Evolutionary conservation across 2,797 vertebrate genomes (phyloP).

Genomic region (Brotula barbata): DNA sequence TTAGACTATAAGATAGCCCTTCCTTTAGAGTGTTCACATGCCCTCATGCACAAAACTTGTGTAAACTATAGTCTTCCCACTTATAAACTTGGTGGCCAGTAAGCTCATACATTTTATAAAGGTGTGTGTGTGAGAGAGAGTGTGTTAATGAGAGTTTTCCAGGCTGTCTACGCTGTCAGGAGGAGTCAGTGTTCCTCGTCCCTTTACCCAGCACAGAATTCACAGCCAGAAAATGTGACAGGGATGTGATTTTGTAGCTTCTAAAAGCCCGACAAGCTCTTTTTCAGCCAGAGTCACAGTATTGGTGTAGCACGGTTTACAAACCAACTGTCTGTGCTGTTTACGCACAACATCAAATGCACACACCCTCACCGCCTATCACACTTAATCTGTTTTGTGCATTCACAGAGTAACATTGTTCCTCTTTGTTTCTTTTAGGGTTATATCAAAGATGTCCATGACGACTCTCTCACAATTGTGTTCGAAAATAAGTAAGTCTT

Average conservation of each 20-base stretch:
- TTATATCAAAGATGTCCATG: constrained; percentile 92
- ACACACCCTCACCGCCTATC: constrained; percentile 14
- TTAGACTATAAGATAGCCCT: not conserved
- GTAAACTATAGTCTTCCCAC: constrained; percentile 16
- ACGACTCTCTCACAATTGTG: constrained; percentile 91
- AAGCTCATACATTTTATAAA: constrained; percentile 16
- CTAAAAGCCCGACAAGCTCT: constrained; percentile 35
- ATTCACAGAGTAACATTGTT: constrained; percentile 27
- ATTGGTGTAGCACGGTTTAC: constrained; percentile 8
- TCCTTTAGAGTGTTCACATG: not conserved
- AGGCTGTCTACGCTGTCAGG: constrained; percentile 48
- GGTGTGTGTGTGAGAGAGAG: constrained; percentile 13
- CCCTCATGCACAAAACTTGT: constrained; percentile 1
- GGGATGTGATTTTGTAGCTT: constrained; percentile 45
- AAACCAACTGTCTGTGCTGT: constrained; percentile 35
- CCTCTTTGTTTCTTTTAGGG: constrained; percentile 75
- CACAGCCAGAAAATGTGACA: constrained; percentile 64
- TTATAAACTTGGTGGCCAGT: not conserved
- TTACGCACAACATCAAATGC: constrained; percentile 33
- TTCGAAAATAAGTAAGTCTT: constrained; percentile 95
- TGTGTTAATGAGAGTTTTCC: constrained; percentile 22
- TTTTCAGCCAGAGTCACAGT: constrained; percentile 36
- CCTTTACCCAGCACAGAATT: constrained; percentile 48
- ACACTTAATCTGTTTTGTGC: constrained; percentile 1
- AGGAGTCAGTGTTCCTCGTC: constrained; percentile 53